Percentiles rank a stretch among this genome's conserved stretches.
Evolutionary conservation across 1,140 invertebrate genomes (phyloP).

Genomic region (Hyphantria cunea): DNA sequence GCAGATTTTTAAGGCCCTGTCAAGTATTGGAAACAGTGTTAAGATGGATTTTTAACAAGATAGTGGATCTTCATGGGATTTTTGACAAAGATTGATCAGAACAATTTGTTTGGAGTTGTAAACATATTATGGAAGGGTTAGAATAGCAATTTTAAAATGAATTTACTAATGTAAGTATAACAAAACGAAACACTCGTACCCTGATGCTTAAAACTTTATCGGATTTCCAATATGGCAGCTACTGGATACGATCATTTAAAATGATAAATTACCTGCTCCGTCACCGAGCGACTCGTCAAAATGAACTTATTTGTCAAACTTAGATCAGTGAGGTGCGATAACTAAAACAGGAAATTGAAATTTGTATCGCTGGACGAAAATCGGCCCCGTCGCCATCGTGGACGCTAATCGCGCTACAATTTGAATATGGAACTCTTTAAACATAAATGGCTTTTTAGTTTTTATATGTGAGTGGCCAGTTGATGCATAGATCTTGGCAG

Average conservation of each 20-base stretch:
- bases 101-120: conserved; percentile 6
- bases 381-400: conserved; percentile 65
- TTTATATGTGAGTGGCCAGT: conserved; percentile 53
- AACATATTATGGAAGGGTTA: conserved; percentile 21
- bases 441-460: conserved; percentile 54
- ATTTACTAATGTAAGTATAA: conserved; percentile 1
- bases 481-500: conserved; percentile 52
- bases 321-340: conserved; percentile 70
- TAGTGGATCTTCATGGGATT: neutral
- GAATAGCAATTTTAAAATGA: conserved; percentile 17
- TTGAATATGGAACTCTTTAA: conserved; percentile 76
- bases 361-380: conserved; percentile 75
- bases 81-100: conserved; percentile 25
- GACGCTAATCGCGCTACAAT: conserved; percentile 69
- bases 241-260: conserved; percentile 57
- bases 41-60: too few relatives aligned
- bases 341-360: conserved; percentile 76
- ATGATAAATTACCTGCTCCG: conserved; percentile 65
- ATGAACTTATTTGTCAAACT: conserved; percentile 79
- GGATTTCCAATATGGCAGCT: conserved; percentile 50
- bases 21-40: neutral
- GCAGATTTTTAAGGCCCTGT: neutral
- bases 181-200: conserved; percentile 14
- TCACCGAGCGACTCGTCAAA: conserved; percentile 69
- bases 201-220: conserved; percentile 41